Base-by-base conservation (phyloP, 1,140 invertebrate genomes). In the Drosophila ambigua region DNA sequence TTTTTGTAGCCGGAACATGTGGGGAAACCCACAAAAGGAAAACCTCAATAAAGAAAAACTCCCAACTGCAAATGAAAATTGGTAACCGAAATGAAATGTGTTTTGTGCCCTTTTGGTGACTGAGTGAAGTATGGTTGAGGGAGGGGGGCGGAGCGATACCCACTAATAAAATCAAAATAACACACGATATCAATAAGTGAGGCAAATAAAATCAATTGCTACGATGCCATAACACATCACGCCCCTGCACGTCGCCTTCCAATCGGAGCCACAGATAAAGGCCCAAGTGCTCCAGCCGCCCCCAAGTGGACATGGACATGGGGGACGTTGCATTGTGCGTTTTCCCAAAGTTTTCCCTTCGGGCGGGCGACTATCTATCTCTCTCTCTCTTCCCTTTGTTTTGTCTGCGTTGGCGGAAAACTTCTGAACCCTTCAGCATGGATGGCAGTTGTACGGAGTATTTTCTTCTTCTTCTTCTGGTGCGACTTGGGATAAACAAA, bases 401-500 rank as follows among this genome's bases (percentile, higher is more conserved):
- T 58, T 71, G 79, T 78, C 72, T 75, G 79, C 69, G 75, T 61
- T 80, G 45, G 64, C 73, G 58, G 77, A 80, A 77, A 85, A 51
- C 66, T 76, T 23, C n/a, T 4, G 59, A 28, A 61, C 49, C 55
- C 49, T 57, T 62, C 52, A 41, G 52, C 24, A 31, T 44, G 35
- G 57, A 16, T 54, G 50, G 66, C 46, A 72, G 63, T 76, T 68
- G 59, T 76, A 53, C 11, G 35, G 23, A 39, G 35, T 39, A 39
- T 39, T 39, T 72, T 85, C 75, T 68, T 58, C 44, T 65, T 61
- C 63, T 65, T 61, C 63, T 65, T 61, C 63, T 75, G 60, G 65
- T 74, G 51, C 77, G 61, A 85, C 62, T 87, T 77, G 82, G 82
- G 81, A 87, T 87, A 87, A 87, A 87, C 82, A 87, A 87, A 87